A percentile compares a stretch with the other conserved stretches of the same genome.
phyloP scores from a whole-genome alignment of 2,113 vertebrate genomes.

The Cryptotis parvus region DNA sequence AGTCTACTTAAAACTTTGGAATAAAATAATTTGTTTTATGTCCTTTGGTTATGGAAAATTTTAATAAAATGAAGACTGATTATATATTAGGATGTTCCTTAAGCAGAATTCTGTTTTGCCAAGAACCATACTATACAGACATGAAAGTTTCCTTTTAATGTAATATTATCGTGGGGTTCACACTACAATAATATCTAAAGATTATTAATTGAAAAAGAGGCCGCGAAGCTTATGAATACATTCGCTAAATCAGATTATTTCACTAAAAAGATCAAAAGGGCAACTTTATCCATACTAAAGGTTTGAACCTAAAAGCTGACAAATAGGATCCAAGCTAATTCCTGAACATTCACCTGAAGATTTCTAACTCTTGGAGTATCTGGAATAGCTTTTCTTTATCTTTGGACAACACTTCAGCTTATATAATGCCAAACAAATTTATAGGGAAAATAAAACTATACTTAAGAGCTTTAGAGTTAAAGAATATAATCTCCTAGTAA shows the following conservation, averaged over 20 bases:
- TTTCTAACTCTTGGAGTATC: slow-evolving; percentile 45
- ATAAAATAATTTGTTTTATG: background rate
- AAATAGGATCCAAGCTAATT: slow-evolving; percentile 17
- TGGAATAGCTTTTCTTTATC: slow-evolving; percentile 31
- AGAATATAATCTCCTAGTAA: slow-evolving; percentile 71
- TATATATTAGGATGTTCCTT: background rate
- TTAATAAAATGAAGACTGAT: background rate
- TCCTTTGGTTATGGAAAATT: background rate
- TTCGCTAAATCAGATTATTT: slow-evolving; percentile 20
- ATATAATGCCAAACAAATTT: slow-evolving; percentile 70
- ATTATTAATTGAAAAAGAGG: slow-evolving; percentile 4
- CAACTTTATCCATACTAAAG: background rate
- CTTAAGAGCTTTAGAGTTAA: slow-evolving; percentile 67
- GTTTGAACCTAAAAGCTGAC: slow-evolving; percentile 28
- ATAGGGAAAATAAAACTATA: slow-evolving; percentile 64
- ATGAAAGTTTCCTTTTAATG: slow-evolving; percentile 7
- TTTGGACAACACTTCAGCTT: slow-evolving; percentile 55
- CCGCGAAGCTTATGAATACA: slow-evolving; percentile 19
- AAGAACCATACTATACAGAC: slow-evolving; percentile 17
- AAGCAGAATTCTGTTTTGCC: background rate
- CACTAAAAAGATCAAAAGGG: background rate
- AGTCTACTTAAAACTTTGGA: slow-evolving; percentile 33
- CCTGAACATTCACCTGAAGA: background rate
- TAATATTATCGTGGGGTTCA: background rate
- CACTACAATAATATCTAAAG: slow-evolving; percentile 6